Evolutionary conservation across 2,888 invertebrate genomes (phyloP), one percentile per base, ranked within the genome.

Genomic region (Phoronis australis): DNA sequence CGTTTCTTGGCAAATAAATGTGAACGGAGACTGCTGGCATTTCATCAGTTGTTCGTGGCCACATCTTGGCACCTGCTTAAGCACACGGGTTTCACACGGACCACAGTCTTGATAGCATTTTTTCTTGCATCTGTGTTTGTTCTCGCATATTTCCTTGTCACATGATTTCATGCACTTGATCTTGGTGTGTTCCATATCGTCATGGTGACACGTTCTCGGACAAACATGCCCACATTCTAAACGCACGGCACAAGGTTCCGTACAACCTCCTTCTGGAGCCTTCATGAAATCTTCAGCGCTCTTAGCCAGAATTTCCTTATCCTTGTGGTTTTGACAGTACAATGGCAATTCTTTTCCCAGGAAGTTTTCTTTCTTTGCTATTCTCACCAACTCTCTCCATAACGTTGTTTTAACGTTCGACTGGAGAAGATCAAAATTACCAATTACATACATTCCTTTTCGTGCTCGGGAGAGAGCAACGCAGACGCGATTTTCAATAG

Each of bases 151-250:
- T 24, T 4, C 22, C 41, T 59, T 60, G 5, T n/a, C 37, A 39
- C 68, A 69, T 9, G 49, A 53, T 46, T 66, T 60, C 20, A 24
- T 23, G 43, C 66, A 66, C 48, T 70, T 71, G 21, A 78, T 79
- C 0, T 58, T 41, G 1, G 45, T 25, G 61, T 87, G 86, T 0
- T 79, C 72, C 22, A 77, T 69, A 57, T 86, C 83, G 44, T 76
- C 73, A 1, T 79, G 73, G 62, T 87, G 87, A 64, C 87, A 87
- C 15, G 81, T 61, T 35, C 77, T 74, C 1, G 71, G 71, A 69
- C 87, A 88, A 2, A 58, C 62, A 69, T 88, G 87, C 0, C 83
- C 84, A 66, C 87, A 88, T 1, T 59, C 48, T 40, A 85, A 67
- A 3, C 68, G 64, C 35, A 64, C 61, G 20, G 78, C 75, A 65